phyloP scores from a whole-genome alignment of 2,797 vertebrate species.

The Sebastes itinus region DNA sequence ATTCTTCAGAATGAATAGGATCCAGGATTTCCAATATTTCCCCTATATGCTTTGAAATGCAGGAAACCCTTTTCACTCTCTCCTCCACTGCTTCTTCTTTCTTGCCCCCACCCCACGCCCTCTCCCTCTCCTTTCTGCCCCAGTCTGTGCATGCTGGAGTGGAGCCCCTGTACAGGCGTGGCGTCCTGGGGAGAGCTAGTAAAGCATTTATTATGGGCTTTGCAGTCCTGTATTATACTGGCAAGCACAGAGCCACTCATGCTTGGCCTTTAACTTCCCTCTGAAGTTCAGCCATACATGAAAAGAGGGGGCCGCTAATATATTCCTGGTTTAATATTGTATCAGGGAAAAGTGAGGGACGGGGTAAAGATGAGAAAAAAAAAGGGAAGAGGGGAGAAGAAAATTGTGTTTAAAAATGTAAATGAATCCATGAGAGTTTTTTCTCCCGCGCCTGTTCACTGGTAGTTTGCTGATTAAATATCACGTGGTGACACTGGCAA shows the following conservation, averaged over 20 bases:
- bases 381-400: neutral
- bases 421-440: slow-evolving; percentile 62
- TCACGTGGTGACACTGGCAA: slow-evolving; percentile 73
- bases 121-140: slow-evolving; percentile 54
- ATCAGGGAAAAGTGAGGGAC: slow-evolving; percentile 62
- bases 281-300: slow-evolving; percentile 91
- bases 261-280: slow-evolving; percentile 97
- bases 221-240: slow-evolving; percentile 94
- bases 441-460: slow-evolving; percentile 38
- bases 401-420: slow-evolving; percentile 70
- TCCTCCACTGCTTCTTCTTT: slow-evolving; percentile 44
- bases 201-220: slow-evolving; percentile 97
- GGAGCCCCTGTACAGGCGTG: slow-evolving; percentile 83
- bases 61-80: slow-evolving; percentile 56
- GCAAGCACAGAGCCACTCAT: slow-evolving; percentile 91
- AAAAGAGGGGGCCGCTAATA: slow-evolving; percentile 78
- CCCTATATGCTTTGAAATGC: slow-evolving; percentile 70
- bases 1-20: slow-evolving; percentile 52
- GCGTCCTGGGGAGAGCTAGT: slow-evolving; percentile 91
- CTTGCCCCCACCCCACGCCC: slow-evolving; percentile 23
- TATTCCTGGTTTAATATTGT: slow-evolving; percentile 82
- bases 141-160: slow-evolving; percentile 61
- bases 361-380: slow-evolving; percentile 35
- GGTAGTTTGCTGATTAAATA: slow-evolving; percentile 73
- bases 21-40: slow-evolving; percentile 59